phyloP scores from a whole-genome alignment of 2,113 vertebrate genomes.

The Athene cunicularia region DNA sequence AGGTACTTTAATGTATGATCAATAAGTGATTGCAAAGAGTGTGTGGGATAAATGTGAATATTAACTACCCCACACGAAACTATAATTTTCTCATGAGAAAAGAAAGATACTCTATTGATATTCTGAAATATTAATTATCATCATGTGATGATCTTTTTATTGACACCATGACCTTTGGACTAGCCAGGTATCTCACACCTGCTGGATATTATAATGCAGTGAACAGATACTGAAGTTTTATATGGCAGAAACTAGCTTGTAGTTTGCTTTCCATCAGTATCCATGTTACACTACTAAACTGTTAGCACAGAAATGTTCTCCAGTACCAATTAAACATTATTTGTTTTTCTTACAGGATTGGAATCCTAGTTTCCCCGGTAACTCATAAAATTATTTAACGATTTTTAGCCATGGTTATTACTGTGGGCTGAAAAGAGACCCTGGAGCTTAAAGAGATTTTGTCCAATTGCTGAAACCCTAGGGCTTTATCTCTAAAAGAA shows the following conservation, averaged over 20 bases:
- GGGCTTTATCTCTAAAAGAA: not conserved
- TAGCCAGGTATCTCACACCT: not conserved
- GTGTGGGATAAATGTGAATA: not conserved
- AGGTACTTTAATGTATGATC: not conserved
- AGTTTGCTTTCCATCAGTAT: not conserved
- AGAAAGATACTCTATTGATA: not conserved
- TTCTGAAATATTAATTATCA: not conserved
- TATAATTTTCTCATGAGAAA: not conserved
- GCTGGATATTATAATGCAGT: not conserved
- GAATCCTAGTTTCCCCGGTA: not conserved
- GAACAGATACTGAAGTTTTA: not conserved
- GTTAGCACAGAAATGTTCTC: not conserved
- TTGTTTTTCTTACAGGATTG: not conserved
- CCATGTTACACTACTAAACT: not conserved
- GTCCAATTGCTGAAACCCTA: not conserved
- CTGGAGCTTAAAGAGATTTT: not conserved
- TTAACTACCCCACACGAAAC: not conserved
- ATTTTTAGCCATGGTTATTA: not conserved
- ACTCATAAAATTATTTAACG: not conserved
- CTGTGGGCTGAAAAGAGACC: not conserved
- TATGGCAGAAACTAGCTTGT: not conserved
- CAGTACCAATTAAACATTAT: not conserved
- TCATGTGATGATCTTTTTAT: not conserved
- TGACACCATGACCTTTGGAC: not conserved
- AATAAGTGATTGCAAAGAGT: not conserved